These are phyloP conservation scores for Boulengeromyrus knoepffleri DNA, from an alignment of 2,113 vertebrate species.

Conservation along the genomic window DNA sequence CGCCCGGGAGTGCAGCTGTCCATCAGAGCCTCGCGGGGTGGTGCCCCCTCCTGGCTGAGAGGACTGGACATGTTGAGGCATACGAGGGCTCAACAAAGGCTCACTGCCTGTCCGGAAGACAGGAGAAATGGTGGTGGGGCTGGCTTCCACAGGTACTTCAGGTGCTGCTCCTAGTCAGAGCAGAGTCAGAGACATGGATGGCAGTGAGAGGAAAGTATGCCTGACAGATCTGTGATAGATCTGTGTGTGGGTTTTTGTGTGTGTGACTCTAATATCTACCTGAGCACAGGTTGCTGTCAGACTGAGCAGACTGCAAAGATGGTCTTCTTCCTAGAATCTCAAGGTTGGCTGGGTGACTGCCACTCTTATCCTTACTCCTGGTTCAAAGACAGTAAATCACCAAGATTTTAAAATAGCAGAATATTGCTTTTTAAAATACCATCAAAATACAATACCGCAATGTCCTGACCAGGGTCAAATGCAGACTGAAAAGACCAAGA, in stretches of 20 bases:
- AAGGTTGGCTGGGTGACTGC: constrained; percentile 74
- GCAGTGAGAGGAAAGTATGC: neutral
- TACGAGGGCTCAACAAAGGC: constrained; percentile 58
- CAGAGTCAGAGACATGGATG: neutral
- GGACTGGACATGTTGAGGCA: constrained; percentile 32
- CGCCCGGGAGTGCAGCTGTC: constrained; percentile 71
- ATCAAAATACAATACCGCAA: neutral
- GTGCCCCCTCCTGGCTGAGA: constrained; percentile 39
- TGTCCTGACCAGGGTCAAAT: neutral
- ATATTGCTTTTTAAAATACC: neutral
- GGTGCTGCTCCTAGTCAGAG: constrained; percentile 42
- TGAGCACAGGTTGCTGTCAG: constrained; percentile 59
- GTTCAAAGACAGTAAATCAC: neutral
- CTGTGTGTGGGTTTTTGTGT: neutral
- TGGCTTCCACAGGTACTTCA: constrained; percentile 22
- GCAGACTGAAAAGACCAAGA: neutral
- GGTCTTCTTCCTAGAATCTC: constrained; percentile 59
- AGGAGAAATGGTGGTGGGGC: constrained; percentile 48
- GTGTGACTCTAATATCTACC: constrained; percentile 46
- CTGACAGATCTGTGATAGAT: neutral
- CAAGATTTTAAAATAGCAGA: neutral
- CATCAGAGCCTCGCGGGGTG: constrained; percentile 68
- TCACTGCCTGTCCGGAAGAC: constrained; percentile 74
- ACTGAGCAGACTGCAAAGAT: constrained; percentile 65
- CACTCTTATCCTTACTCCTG: constrained; percentile 60